Evolutionary conservation across 1,140 invertebrate species (phyloP).

Genomic region (Palaemon carinicauda): DNA sequence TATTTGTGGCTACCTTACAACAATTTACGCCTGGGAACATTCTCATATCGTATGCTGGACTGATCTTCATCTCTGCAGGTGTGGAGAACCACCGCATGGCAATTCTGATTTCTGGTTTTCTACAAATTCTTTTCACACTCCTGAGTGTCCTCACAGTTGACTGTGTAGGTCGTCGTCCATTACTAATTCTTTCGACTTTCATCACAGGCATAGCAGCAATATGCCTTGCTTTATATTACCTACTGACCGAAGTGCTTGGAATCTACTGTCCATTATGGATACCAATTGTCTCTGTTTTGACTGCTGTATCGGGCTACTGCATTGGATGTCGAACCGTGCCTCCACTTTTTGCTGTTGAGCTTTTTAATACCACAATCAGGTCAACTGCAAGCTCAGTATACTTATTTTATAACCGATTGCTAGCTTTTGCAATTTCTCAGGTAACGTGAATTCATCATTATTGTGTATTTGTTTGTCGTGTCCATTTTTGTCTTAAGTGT

Average conservation of each 20-base stretch:
- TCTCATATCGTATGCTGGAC: slow-evolving; percentile 43
- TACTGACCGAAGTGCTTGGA: not conserved
- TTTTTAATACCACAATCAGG: slow-evolving; percentile 53
- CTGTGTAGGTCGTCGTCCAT: slow-evolving; percentile 11
- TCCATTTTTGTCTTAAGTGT: not conserved
- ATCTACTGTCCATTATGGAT: slow-evolving; percentile 16
- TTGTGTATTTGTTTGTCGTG: too few species aligned
- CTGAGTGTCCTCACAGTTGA: slow-evolving; percentile 33
- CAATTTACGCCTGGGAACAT: slow-evolving; percentile 33
- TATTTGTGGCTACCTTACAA: slow-evolving; percentile 43
- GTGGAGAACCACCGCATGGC: slow-evolving; percentile 22
- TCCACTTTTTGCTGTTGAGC: slow-evolving; percentile 25
- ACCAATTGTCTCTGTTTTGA: slow-evolving; percentile 27
- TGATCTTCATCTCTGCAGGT: slow-evolving; percentile 30
- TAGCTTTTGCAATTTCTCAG: slow-evolving; percentile 31
- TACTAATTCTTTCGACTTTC: slow-evolving; percentile 16
- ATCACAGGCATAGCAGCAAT: not conserved
- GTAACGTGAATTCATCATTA: slow-evolving; percentile 5
- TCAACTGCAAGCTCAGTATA: slow-evolving; percentile 31
- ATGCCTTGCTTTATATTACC: slow-evolving; percentile 11
- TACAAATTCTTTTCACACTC: slow-evolving; percentile 30
- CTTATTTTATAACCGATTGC: slow-evolving; percentile 42
- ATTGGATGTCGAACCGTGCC: slow-evolving; percentile 45
- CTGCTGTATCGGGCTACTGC: slow-evolving; percentile 25
- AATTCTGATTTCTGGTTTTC: slow-evolving; percentile 23